Evolutionary conservation across 2,888 invertebrate genomes (phyloP), one percentile per base, ranked within the genome.

Genomic region (Pollenia labialis): DNA sequence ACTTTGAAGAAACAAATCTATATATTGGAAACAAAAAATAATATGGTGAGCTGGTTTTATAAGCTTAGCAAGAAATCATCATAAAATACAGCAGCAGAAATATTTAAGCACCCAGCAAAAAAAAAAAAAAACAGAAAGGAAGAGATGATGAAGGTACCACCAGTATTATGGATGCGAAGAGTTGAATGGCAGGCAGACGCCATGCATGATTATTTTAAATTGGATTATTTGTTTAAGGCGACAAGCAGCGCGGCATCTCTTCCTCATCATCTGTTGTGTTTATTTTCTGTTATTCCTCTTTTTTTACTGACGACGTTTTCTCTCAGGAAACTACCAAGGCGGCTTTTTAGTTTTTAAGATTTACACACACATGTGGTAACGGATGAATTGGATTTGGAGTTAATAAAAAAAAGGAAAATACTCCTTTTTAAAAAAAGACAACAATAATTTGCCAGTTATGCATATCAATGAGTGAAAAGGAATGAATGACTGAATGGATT

Each of bases 131-230:
- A 23, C n/a, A n/a, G n/a, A n/a, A 50, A 44, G n/a, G 18, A 48
- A 18, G 46, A n/a, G 64, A 50, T 58, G 64, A 40, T 66, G 64
- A 16, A 40, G 46, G 69, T 69, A 32, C 32, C 32, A 32, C 32
- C 32, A 32, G 32, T 32, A 79, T 52, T 64, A 62, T 69, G 62
- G 23, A 60, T 69, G 40, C 50, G 60, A 8, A 23, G 60, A 62
- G 80, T 71, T 75, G 79, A 71, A 76, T 87, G 66, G 62, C 77
- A 69, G 60, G 81, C 72, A 87, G 87, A 88, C 87, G 84, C 85
- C 87, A 87, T 83, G 81, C 85, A 75, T 87, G 88, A 85, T 89
- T 88, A 88, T 85, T 87, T 86, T 88, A 88, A 89, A 89, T 89
- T 88, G 89, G 88, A 87, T 88, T 88, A 88, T 88, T 88, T 89